These are phyloP conservation scores for Hetaerina titia DNA, from an alignment of 2,888 invertebrate genomes.

Conservation along the genomic window DNA sequence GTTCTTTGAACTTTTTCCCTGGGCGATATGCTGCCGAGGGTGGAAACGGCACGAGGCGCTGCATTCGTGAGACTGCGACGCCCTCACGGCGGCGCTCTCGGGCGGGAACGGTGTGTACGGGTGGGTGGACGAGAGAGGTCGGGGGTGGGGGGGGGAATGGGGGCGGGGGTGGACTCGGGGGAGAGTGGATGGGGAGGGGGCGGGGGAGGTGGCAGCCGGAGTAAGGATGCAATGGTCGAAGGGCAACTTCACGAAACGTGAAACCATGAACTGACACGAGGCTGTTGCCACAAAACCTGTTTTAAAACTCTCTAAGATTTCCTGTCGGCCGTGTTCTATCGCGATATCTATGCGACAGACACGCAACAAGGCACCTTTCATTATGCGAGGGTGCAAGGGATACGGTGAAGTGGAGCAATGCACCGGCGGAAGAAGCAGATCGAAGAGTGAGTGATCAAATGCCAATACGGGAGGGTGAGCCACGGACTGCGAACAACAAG, in stretches of 20 bases:
- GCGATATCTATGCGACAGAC: slow-evolving; percentile 13
- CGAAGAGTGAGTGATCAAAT: too few species aligned
- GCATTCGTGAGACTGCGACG: too few species aligned
- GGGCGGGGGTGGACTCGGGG: background rate
- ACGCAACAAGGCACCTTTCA: background rate
- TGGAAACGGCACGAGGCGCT: background rate
- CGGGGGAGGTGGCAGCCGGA: background rate
- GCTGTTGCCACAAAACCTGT: slow-evolving; percentile 60
- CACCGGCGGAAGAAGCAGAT: background rate
- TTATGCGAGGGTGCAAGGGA: background rate
- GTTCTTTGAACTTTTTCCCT: background rate
- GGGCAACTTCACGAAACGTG: slow-evolving; percentile 61
- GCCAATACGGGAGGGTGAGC: too few species aligned
- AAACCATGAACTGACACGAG: slow-evolving; percentile 62
- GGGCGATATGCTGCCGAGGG: background rate
- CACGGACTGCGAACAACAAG: too few species aligned
- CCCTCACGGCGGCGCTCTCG: background rate
- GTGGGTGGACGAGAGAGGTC: background rate
- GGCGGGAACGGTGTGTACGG: background rate
- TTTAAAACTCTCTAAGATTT: slow-evolving; percentile 35
- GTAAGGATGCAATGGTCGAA: slow-evolving; percentile 36
- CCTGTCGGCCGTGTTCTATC: slow-evolving; percentile 56
- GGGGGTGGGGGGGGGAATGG: background rate
- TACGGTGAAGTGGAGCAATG: background rate
- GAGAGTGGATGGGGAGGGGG: background rate